Base-by-base conservation (phyloP, 2,888 invertebrate genomes). In the Boloria selene region DNA sequence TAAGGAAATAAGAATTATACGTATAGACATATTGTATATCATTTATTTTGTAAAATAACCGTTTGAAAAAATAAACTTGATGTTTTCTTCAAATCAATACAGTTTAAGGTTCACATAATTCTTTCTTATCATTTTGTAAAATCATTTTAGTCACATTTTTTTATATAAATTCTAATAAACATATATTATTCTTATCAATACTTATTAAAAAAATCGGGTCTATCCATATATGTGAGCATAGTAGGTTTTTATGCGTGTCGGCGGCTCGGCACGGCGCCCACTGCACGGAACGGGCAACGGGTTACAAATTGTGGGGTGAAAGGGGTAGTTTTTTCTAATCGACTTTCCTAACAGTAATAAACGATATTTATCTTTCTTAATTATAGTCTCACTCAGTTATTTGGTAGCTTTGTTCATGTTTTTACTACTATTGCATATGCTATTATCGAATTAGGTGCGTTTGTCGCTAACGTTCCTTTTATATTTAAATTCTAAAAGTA, bases 341-440 rank as follows among this genome's bases (percentile, higher is more conserved):
- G 90, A 91, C 92, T 92, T 91, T 88, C 83, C 87, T 91, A 90
- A 90, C 90, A 85, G 92, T 92, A 92, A 92, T 92, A 92, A 92
- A 92, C 88, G 89, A 91, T 92, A 92, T 92, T 92, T 92, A 92
- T 92, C 92, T 92, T 92, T 89, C 88, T 91, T 92, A 92, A 92
- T 92, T 92, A 92, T 89, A 88, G 87, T 85, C 84, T 85, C 83
- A 85, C 85, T 90, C 81, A 80, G 83, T 83, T 84, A 79, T 86
- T 89, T 89, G 86, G 89, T 89, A 90, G 89, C 87, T 80, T 77
- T 82, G 84, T 86, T 83, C 88, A 85, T 90, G 88, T 92, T 90
- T 87, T 85, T 82, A 79, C 79, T 82, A 77, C 81, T 80, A 82
- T 82, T 84, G 84, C 81, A 87, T 84, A 78, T 84, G 82, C 89